phyloP scores from a whole-genome alignment of 2,113 vertebrate genomes.

The Natator depressus region DNA sequence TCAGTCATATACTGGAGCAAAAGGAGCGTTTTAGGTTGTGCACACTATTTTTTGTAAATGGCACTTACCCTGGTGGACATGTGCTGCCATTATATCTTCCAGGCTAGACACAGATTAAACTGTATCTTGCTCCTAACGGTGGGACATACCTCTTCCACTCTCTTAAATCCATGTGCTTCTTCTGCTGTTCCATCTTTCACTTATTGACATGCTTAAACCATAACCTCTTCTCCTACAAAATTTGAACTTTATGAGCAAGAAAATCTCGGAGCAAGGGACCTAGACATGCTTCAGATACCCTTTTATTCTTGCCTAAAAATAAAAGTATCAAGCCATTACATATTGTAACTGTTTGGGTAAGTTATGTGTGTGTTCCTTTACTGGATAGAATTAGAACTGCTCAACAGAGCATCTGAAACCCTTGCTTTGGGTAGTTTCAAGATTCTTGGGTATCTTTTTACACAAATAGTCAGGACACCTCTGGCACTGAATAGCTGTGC shows the following conservation, averaged over 20 bases:
- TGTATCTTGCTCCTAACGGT: background rate
- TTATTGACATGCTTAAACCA: background rate
- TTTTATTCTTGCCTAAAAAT: background rate
- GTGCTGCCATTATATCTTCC: background rate
- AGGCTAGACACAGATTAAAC: background rate
- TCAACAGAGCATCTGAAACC: no score
- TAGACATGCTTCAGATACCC: background rate
- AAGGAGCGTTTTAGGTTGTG: background rate
- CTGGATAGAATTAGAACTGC: no score
- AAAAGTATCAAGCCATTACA: background rate
- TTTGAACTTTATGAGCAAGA: background rate
- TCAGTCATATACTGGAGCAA: background rate
- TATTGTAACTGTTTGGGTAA: background rate
- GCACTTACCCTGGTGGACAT: background rate
- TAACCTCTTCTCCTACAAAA: background rate
- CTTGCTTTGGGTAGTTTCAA: background rate
- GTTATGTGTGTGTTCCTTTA: no score
- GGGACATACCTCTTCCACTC: no score
- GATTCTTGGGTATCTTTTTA: background rate
- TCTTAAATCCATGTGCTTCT: background rate
- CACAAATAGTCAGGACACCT: background rate
- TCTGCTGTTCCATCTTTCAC: background rate
- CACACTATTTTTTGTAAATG: background rate
- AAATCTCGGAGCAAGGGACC: background rate
- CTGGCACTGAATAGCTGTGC: background rate